Percentiles rank a stretch among this genome's conserved stretches.
phyloP scores from a whole-genome alignment of 2,113 vertebrate genomes.

The Macquaria ambigua region DNA sequence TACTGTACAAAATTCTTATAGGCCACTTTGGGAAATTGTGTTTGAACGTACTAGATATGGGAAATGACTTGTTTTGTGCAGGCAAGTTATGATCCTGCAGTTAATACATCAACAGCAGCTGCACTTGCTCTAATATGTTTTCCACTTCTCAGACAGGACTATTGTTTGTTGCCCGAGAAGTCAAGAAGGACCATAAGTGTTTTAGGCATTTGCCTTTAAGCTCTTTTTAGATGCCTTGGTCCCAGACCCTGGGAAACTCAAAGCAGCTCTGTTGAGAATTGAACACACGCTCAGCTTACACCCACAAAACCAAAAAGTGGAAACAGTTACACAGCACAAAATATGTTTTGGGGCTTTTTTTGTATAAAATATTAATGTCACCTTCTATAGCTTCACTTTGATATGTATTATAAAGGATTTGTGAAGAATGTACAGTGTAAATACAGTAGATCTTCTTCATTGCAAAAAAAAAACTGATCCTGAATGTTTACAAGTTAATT shows the following conservation, averaged over 20 bases:
- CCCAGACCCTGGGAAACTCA: constrained; percentile 20
- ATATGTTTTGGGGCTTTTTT: background rate
- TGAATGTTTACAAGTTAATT: constrained; percentile 8
- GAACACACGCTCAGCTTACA: constrained; percentile 26
- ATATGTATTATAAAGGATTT: constrained; percentile 3
- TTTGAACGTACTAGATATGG: background rate
- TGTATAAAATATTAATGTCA: background rate
- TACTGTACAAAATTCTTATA: background rate
- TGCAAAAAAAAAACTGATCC: constrained; percentile 31
- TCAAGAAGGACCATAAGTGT: background rate
- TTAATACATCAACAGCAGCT: background rate
- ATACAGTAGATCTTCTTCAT: background rate
- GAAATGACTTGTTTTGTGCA: background rate
- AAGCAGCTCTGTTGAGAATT: constrained; percentile 34
- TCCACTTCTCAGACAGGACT: background rate
- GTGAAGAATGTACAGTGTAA: background rate
- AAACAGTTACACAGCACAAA: background rate
- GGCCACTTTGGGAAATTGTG: background rate
- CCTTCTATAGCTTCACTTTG: background rate
- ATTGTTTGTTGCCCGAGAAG: background rate
- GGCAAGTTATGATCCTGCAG: background rate
- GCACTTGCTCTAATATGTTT: background rate
- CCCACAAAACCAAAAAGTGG: background rate
- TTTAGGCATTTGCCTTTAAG: constrained; percentile 35
- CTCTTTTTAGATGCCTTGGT: constrained; percentile 38